A percentile compares a stretch with the other conserved stretches of the same genome.
phyloP scores from a whole-genome alignment of 2,797 vertebrate genomes.

The Rhinella marina region DNA sequence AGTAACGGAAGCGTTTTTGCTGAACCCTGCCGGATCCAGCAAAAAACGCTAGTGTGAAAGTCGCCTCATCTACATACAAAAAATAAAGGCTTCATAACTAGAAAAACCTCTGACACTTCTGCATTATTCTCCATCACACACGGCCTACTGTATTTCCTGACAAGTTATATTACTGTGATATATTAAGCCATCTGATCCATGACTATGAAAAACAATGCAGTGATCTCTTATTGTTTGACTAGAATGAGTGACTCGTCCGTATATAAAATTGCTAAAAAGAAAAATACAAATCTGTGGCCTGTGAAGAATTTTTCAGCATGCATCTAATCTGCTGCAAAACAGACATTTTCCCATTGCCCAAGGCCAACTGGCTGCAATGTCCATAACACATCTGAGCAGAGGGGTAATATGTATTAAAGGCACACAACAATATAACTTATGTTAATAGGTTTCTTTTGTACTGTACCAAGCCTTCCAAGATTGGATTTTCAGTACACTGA shows the following conservation, averaged over 20 bases:
- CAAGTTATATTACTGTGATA: neutral
- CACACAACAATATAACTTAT: conserved; percentile 74
- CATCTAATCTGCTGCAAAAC: neutral
- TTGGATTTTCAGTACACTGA: conserved; percentile 77
- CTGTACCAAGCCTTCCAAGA: conserved; percentile 76
- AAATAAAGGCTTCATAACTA: too few species aligned
- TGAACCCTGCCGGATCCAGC: too few species aligned
- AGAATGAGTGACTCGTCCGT: neutral
- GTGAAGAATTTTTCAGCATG: neutral
- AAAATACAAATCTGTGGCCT: neutral
- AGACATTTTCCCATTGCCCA: neutral
- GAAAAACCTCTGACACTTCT: neutral
- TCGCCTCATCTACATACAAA: too few species aligned
- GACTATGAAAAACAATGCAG: neutral
- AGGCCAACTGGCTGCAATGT: neutral
- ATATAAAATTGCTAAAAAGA: neutral
- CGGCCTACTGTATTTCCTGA: neutral
- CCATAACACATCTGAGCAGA: conserved; percentile 24
- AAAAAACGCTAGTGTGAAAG: too few species aligned
- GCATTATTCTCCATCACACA: neutral
- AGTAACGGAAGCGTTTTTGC: too few species aligned
- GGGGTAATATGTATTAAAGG: conserved; percentile 75
- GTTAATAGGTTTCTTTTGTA: conserved; percentile 75
- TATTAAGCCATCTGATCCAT: neutral
- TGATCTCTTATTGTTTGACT: neutral